Base-by-base conservation (phyloP, 2,888 invertebrate genomes). In the Tipula helvola region DNA sequence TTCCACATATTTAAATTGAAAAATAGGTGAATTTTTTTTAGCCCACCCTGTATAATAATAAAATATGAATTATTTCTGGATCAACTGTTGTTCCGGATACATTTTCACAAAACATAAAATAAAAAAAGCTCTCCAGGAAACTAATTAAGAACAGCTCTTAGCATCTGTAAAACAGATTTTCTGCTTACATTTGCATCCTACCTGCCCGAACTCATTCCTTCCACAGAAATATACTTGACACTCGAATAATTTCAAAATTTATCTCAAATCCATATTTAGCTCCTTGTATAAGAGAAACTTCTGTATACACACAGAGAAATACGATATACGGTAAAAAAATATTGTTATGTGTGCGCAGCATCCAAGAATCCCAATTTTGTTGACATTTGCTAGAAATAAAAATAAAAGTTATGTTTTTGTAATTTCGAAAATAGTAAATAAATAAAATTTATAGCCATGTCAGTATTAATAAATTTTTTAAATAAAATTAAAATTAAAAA, bases 401-500 rank as follows among this genome's bases (percentile, higher is more conserved):
- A 71, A 18, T 28, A 71, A 28, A 71, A 28, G 1, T 57, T 16
- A 16, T 57, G 5, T 57, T 57, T 28, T 57, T 57, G 16, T 16
- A n/a, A 16, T 57, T 57, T n/a, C 16, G 16, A 57, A 57, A 71
- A 71, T 8, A 71, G 28, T 28, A 71, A 71, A 71, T 28, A 71
- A 57, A 16, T 28, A 71, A 71, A 71, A 71, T 71, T n/a, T 28
- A 71, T 28, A 71, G 28, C 13, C 71, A 71, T 71, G 71, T 10
- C 71, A 18, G 71, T 71, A 71, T 71, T 71, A 71, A 71, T 85
- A 8, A 85, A 85, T 85, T 42, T 85, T 18, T 42, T 85, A 42
- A 39, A 42, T 44, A 85, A 85, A 85, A 85, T 85, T 2, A 85
- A 85, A 85, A 42, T 85, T 28, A 85, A 85, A 85, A 85, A 85